These are phyloP conservation scores for Rhyzopertha dominica DNA, from an alignment of 1,140 invertebrate species.

Conservation along the genomic window DNA sequence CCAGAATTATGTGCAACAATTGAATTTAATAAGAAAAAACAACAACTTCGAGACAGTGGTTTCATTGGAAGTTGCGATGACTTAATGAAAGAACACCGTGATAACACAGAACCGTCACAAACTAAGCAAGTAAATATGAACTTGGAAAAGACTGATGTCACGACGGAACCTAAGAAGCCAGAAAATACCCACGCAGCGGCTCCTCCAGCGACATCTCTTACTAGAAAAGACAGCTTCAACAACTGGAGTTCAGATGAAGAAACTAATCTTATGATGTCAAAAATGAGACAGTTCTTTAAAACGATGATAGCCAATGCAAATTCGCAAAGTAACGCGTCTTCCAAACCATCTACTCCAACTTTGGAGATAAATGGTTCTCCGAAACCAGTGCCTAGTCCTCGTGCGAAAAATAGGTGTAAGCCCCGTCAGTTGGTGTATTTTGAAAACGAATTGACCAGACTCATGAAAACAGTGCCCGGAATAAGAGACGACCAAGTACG, in stretches of 20 bases:
- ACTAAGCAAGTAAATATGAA: slow-evolving; percentile 47
- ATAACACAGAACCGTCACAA: slow-evolving; percentile 30
- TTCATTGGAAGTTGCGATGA: slow-evolving; percentile 86
- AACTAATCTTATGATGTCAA: slow-evolving; percentile 91
- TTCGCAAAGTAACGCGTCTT: slow-evolving; percentile 46
- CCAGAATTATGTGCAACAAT: slow-evolving; percentile 52
- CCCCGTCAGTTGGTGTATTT: slow-evolving; percentile 82
- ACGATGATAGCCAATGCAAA: slow-evolving; percentile 71
- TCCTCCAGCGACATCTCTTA: slow-evolving; percentile 54
- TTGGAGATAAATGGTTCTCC: slow-evolving; percentile 43
- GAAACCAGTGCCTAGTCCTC: slow-evolving; percentile 52
- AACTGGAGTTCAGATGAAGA: slow-evolving; percentile 92
- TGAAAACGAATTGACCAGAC: slow-evolving; percentile 78
- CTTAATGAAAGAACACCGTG: slow-evolving; percentile 61
- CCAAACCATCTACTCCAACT: slow-evolving; percentile 49
- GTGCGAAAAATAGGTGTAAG: slow-evolving; percentile 56
- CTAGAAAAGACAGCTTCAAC: slow-evolving; percentile 83
- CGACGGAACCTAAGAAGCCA: slow-evolving; percentile 31
- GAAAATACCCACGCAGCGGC: slow-evolving; percentile 36
- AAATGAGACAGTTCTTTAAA: slow-evolving; percentile 88
- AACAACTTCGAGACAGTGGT: slow-evolving; percentile 79
- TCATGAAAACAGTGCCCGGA: slow-evolving; percentile 89
- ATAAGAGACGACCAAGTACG: slow-evolving; percentile 84
- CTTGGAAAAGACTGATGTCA: no score
- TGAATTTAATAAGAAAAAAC: slow-evolving; percentile 57